Evolutionary conservation across 37 sponge, comb jelly and placozoan genomes (phyloP).

Genomic region (Dysidea cf. avara): DNA sequence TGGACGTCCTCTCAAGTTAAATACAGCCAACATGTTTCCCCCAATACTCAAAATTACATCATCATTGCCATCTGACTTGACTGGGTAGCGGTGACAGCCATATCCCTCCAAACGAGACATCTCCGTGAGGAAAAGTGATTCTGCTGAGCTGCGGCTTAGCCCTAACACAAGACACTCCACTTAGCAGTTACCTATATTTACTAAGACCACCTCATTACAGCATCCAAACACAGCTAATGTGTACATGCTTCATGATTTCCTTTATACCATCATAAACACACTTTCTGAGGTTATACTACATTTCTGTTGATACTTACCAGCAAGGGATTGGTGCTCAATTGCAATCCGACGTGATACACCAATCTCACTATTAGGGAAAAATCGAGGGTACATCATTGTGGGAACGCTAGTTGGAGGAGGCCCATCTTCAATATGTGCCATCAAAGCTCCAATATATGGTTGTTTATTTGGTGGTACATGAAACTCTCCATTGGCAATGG

Average conservation of each 20-base stretch:
- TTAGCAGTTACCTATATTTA: not conserved
- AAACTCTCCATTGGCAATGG: constrained; percentile 48
- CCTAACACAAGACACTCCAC: not conserved
- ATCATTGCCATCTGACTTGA: no score
- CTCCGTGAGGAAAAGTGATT: no score
- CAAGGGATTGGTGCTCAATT: constrained; percentile 63
- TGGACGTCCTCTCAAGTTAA: no score
- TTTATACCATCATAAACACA: no score
- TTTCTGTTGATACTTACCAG: constrained; percentile 24
- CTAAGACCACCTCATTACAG: not conserved
- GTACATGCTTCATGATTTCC: no score
- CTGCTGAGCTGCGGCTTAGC: no score
- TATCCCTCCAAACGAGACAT: no score
- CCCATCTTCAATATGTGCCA: constrained; percentile 68
- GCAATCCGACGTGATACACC: constrained; percentile 58
- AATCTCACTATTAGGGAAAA: constrained; percentile 59
- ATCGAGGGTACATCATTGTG: constrained; percentile 53
- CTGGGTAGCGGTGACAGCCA: no score
- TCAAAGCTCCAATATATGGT: constrained; percentile 43
- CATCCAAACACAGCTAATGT: no score
- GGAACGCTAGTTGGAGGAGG: not conserved
- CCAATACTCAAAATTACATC: no score
- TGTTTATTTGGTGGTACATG: constrained; percentile 29
- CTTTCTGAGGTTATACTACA: no score
- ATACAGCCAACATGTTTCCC: no score